Base-by-base conservation (phyloP, 2,888 invertebrate genomes). In the Muscina levida region DNA sequence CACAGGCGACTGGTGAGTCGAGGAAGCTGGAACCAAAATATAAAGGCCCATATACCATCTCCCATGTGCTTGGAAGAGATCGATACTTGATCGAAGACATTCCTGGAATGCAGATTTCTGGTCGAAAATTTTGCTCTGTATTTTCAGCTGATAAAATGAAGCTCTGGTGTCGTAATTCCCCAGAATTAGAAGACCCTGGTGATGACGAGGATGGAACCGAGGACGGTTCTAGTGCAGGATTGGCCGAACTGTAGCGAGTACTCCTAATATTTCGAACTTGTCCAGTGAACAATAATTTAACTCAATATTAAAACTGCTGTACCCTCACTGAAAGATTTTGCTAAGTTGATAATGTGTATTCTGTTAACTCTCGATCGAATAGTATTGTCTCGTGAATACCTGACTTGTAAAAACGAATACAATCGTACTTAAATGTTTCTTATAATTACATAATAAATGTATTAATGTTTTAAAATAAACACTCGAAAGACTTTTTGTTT, bases 81-180 rank as follows among this genome's bases (percentile, higher is more conserved):
- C 26, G 79, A 13, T 77, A 79, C 31, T 37, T 82, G 0, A 66
- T 79, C 0, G 80, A 82, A 37, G 79, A 82, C 26, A 39, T 83
- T 2, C 72, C 72, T 0, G 73, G 77, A 24, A 22, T 56, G 8
- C 42, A 59, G 5, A 13, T 44, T 1, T 73, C 15, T 2, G 73
- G 57, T n/a, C 22, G 79, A 5, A 77, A 59, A n/a, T 82, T 77
- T 46, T 65, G 37, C 70, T 74, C 68, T n/a, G 66, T 83, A 4
- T 37, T 79, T 15, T 67, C 68, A 2, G 65, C 51, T 1, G 77
- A 83, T 15, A 74, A 82, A n/a, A 81, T 81, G 53, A 82, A 81
- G 8, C 74, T 76, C 0, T 81, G 78, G 80, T 81, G 74, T 19
- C 5, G 22, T 2, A 26, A 56, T 5, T 68, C 62, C 39, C 66